Conservation (phyloP, 2,888 invertebrate genomes). For the Eumacrocentrus americanus region DNA sequence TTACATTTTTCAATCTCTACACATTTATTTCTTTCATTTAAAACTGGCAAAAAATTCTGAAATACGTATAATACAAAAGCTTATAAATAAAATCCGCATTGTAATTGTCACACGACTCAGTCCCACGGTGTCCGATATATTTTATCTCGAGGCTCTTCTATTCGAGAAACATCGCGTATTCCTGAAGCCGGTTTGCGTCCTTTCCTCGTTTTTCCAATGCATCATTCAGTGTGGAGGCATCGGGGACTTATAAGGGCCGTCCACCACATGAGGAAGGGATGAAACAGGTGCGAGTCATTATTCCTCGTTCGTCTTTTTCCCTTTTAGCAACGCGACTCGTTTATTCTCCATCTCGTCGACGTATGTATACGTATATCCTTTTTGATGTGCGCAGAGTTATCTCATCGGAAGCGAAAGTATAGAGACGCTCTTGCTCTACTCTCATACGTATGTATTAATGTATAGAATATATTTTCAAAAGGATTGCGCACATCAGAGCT, state of each 20-base stretch:
- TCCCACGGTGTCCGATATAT: not conserved
- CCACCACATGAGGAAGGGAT: constrained; percentile 27
- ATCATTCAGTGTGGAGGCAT: constrained; percentile 32
- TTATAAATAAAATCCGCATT: too few species aligned
- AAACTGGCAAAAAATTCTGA: not conserved
- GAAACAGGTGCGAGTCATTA: constrained; percentile 41
- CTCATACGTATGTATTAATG: not conserved
- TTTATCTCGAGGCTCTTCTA: constrained; percentile 13
- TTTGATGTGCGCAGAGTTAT: too few species aligned
- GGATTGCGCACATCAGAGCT: constrained; percentile 11
- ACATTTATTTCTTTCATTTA: not conserved
- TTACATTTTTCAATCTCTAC: not conserved
- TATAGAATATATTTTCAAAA: constrained; percentile 13
- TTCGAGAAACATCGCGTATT: too few species aligned
- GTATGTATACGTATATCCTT: not conserved
- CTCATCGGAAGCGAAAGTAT: too few species aligned
- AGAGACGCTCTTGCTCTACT: too few species aligned
- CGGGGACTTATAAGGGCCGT: constrained; percentile 35
- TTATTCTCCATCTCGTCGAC: constrained; percentile 9
- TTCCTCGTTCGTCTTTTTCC: constrained; percentile 29
- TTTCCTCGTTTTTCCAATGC: constrained; percentile 30
- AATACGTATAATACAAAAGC: too few species aligned
- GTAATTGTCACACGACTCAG: too few species aligned
- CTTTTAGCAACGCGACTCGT: constrained; percentile 18
- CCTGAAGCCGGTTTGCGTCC: not conserved